Conservation (phyloP, 2,888 invertebrate species). For the Odontomyia ornata region DNA sequence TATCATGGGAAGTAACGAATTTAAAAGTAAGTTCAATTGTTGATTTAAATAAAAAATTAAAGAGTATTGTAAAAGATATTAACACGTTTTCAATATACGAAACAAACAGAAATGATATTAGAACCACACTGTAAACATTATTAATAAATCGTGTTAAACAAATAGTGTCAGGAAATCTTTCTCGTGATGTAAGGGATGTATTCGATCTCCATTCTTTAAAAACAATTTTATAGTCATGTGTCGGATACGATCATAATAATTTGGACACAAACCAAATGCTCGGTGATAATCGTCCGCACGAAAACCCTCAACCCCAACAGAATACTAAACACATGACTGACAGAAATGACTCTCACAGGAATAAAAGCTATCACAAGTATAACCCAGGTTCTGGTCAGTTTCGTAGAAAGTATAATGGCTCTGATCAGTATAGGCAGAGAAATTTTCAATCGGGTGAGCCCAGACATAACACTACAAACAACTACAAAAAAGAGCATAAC, state of each 20-base stretch:
- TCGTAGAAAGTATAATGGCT: neutral
- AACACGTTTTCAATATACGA: conserved; percentile 12
- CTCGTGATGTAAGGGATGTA: neutral
- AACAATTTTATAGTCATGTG: conserved; percentile 11
- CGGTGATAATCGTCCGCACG: neutral
- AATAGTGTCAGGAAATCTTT: conserved; percentile 9
- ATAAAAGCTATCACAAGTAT: too few species aligned
- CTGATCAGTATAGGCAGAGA: too few species aligned
- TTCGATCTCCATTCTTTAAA: conserved; percentile 15
- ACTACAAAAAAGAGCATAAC: neutral
- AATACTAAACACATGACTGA: neutral
- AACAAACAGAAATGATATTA: neutral
- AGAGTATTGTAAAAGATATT: conserved; percentile 13
- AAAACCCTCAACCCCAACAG: neutral
- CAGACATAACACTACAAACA: neutral
- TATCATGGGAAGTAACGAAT: neutral
- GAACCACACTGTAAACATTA: too few species aligned
- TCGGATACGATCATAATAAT: conserved; percentile 8
- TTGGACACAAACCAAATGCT: neutral
- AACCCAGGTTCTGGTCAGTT: too few species aligned
- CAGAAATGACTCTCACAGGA: neutral
- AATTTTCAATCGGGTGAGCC: too few species aligned
- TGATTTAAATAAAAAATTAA: neutral
- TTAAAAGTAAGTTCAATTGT: conserved; percentile 16
- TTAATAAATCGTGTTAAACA: conserved; percentile 15